Base-by-base conservation (phyloP, 2,797 vertebrate genomes). In the Hybognathus amarus region DNA sequence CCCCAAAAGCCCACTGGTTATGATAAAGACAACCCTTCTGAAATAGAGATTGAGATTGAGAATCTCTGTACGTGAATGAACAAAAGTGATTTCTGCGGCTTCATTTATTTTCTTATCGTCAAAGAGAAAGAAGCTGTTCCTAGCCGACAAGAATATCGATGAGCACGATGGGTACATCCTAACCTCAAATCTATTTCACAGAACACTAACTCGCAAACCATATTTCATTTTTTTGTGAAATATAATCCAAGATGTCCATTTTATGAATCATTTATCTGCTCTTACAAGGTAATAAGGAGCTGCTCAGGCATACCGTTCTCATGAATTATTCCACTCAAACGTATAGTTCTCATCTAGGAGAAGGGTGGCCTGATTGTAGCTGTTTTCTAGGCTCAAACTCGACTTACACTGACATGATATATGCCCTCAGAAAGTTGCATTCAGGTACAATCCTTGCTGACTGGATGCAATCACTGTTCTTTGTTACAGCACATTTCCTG, bases 201-300 rank as follows among this genome's bases (percentile, higher is more conserved):
- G 17, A 36, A 27, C 80, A 40, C 24, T 81, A 70, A 59, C 77
- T 83, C 67, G 70, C 45, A 81, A 78, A 54, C 61, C 47, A 78
- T 73, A 76, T 83, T 67, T 74, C 9, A 79, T 66, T 47, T 38
- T n/a, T 30, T 83, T 80, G 52, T 61, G 0, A 82, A 79, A 88
- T 87, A 88, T 69, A 84, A 83, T 85, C 75, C 64, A 52, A 83
- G 67, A 73, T 59, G 68, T 82, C 74, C 75, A 30, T 77, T 70
- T 76, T 61, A 79, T 89, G 59, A 87, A 90, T 90, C 86, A 90
- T 88, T 88, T 83, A 89, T 78, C 76, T 67, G 38, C 80, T 75
- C 74, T 85, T 67, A 82, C 61, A 83, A 77, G 78, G 81, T 88
- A 87, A 89, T 83, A 83, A 87, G 79, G 83, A 85, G 83, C 82